Evolutionary conservation across 1,140 invertebrate species (phyloP).

Genomic region (Lordiphosa stackelbergi): DNA sequence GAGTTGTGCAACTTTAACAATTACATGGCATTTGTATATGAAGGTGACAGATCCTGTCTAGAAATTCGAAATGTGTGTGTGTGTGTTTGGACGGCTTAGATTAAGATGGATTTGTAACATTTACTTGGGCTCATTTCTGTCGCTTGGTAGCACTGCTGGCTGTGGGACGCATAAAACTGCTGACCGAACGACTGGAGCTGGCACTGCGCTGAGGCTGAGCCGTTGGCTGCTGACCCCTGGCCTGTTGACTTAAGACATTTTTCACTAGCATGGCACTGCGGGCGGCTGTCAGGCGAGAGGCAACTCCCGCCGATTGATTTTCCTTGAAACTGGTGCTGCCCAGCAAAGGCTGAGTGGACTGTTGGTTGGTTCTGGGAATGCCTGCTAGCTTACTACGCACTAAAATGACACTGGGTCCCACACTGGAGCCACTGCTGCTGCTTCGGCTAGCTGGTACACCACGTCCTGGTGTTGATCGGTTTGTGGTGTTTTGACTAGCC

Average conservation of each 20-base stretch:
- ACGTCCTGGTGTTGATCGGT: conserved; percentile 38
- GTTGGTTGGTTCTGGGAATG: conserved; percentile 5
- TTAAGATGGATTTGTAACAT: conserved; percentile 30
- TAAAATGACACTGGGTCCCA: conserved; percentile 66
- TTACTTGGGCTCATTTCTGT: conserved; percentile 42
- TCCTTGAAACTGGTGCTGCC: conserved; percentile 68
- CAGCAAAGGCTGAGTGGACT: conserved; percentile 22
- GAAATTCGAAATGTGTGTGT: conserved; percentile 63
- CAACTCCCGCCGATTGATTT: conserved; percentile 34
- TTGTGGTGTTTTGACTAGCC: conserved; percentile 48
- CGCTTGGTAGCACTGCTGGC: conserved; percentile 77
- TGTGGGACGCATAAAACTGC: conserved; percentile 81
- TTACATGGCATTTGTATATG: no score
- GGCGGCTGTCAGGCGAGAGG: conserved; percentile 45
- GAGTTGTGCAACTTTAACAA: no score
- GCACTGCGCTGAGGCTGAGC: conserved; percentile 21
- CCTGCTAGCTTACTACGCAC: conserved; percentile 51
- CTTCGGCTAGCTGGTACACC: conserved; percentile 84
- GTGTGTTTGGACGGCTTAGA: conserved; percentile 62
- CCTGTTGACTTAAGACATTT: conserved; percentile 57
- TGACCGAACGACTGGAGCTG: conserved; percentile 66
- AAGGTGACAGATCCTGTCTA: conserved; percentile 49
- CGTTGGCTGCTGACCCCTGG: no score
- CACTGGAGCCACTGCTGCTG: conserved; percentile 84
- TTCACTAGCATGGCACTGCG: conserved; percentile 70